Percentiles rank a stretch among this genome's conserved stretches.
Conservation (phyloP, 2,888 invertebrate genomes). For the Orthonevra nobilis region DNA sequence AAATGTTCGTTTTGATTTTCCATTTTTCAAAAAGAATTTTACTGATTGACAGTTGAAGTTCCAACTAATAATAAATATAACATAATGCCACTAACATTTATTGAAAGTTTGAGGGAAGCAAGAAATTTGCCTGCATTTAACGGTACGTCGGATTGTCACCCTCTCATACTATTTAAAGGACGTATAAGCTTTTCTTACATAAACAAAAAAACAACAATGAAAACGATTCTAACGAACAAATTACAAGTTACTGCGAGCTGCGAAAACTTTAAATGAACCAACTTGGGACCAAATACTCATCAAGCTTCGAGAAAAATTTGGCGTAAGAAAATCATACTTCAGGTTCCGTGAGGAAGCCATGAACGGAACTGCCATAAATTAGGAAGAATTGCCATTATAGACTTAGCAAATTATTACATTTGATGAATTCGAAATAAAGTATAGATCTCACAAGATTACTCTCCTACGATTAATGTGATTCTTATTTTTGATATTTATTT, state of each 20-base stretch:
- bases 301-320: constrained; percentile 2
- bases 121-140: constrained; percentile 1
- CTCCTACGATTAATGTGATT: not conserved
- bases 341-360: not conserved
- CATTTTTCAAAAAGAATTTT: no score
- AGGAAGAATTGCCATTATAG: not conserved
- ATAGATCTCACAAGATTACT: not conserved
- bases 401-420: not conserved
- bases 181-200: not conserved
- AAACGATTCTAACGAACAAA: constrained; percentile 13
- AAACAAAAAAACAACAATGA: constrained; percentile 4
- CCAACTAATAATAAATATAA: no score
- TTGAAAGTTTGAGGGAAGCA: constrained; percentile 11
- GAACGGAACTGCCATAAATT: not conserved
- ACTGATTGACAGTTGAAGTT: no score
- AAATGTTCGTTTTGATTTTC: no score
- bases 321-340: not conserved
- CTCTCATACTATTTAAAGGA: constrained; percentile 22
- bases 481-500: not conserved
- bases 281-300: not conserved
- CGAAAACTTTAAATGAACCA: not conserved
- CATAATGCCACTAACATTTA: not conserved
- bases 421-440: not conserved
- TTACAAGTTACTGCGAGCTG: constrained; percentile 21
- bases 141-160: not conserved